Evolutionary conservation across 2,113 vertebrate genomes (phyloP), one percentile per base, ranked within the genome.

Genomic region (Picathartes gymnocephalus): DNA sequence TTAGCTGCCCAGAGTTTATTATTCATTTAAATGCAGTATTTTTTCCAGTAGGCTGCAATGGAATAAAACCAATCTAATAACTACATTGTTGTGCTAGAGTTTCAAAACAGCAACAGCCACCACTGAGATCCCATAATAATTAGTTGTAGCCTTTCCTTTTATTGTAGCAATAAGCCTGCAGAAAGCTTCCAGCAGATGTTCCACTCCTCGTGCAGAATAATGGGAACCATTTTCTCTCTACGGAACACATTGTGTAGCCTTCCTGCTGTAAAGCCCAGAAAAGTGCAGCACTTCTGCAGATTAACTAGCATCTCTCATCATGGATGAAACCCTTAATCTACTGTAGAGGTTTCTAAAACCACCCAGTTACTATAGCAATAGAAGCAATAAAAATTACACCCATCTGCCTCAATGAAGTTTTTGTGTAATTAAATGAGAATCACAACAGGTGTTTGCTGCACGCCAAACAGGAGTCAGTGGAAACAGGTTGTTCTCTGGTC

Each of bases 171-270:
- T 88, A 91, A 79, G 56, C 39, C 71, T 80, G 40, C 60, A 92
- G 58, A 88, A 86, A 87, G 30, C 57, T 77, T 82, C 37, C n/a
- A 91, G 79, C 74, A 95, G 81, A 70, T 86, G 74, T 88, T 96
- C 76, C 51, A 47, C 20, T 95, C 60, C 51, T 92, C 65, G 42
- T 19, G 33, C 48, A 90, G 50, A 85, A 83, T 56, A 90, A 90
- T n/a, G 24, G 50, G 57, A 94, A 72, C 24, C 15, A 27, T 66
- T 51, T 89, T 31, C 47, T 58, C 44, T 65, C 65, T 68, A 31
- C 45, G n/a, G 64, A 71, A 33, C 69, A 82, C 21, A 28, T 9
- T 1, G 0, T 39, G 28, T 51, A 53, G 50, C 61, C 11, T 66
- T 79, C 60, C 40, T 88, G 65, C 45, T 60, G 58, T 13, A 84